phyloP scores from a whole-genome alignment of 2,113 vertebrate genomes.

The Petroica traversi region DNA sequence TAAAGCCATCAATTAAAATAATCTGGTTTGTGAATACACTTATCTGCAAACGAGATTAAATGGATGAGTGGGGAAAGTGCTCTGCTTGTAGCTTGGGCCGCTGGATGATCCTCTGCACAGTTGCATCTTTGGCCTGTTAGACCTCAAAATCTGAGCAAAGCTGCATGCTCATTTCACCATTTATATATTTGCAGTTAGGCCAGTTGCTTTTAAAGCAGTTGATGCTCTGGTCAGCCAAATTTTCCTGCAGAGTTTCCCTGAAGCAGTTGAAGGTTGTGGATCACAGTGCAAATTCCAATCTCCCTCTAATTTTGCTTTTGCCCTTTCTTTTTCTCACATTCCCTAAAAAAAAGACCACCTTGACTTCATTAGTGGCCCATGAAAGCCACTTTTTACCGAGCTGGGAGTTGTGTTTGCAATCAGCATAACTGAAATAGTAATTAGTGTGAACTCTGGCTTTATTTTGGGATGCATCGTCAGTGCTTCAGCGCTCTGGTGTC shows the following conservation, averaged over 20 bases:
- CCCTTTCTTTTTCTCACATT: background rate
- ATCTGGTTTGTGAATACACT: background rate
- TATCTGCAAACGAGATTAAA: conserved; percentile 6
- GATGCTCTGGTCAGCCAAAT: background rate
- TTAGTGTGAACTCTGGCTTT: conserved; percentile 35
- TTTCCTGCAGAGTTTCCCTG: background rate
- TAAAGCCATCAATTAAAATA: conserved; percentile 39
- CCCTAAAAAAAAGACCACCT: background rate
- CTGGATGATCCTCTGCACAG: background rate
- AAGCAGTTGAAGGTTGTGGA: background rate
- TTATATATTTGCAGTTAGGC: rapidly evolving
- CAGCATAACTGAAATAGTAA: conserved; percentile 19
- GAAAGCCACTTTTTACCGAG: background rate
- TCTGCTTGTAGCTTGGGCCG: background rate
- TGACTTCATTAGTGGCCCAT: background rate
- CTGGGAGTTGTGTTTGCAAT: background rate
- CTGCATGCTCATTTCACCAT: rapidly evolving
- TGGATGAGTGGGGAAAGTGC: background rate
- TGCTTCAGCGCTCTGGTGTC: background rate
- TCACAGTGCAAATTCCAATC: rapidly evolving
- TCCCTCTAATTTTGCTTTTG: background rate
- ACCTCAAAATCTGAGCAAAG: background rate
- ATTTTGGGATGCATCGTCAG: conserved; percentile 62
- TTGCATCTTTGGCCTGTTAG: rapidly evolving
- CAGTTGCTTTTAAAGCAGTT: background rate